phyloP scores from a whole-genome alignment of 2,797 vertebrate species.

The Crypturellus tataupa region DNA sequence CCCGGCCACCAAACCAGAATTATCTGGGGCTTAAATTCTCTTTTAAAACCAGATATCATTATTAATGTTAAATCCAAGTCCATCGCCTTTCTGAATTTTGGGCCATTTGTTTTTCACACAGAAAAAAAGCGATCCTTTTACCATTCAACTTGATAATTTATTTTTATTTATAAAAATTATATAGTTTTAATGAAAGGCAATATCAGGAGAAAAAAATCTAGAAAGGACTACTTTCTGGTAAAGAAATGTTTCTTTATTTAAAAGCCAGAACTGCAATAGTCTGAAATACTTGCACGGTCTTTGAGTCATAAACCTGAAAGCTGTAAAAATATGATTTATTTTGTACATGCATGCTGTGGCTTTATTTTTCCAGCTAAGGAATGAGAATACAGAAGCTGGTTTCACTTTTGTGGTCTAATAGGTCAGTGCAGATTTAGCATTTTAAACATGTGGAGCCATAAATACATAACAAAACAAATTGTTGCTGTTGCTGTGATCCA shows the following conservation, averaged over 20 bases:
- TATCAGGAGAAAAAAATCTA: slow-evolving; percentile 14
- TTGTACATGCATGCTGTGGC: slow-evolving; percentile 38
- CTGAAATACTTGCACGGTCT: slow-evolving; percentile 12
- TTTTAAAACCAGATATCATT: background rate
- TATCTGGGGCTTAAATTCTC: background rate
- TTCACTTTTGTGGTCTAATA: slow-evolving; percentile 64
- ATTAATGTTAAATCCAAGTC: background rate
- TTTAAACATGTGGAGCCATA: slow-evolving; percentile 63
- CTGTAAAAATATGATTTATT: slow-evolving; percentile 61
- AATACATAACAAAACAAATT: slow-evolving; percentile 64
- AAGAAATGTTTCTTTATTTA: slow-evolving; percentile 6
- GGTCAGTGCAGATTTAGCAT: slow-evolving; percentile 65
- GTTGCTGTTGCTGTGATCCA: slow-evolving; percentile 56
- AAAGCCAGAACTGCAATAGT: slow-evolving; percentile 6
- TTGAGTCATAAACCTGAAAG: slow-evolving; percentile 29
- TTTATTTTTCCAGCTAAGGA: slow-evolving; percentile 58
- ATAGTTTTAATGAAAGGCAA: slow-evolving; percentile 16
- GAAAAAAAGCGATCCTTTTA: background rate
- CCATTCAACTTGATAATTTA: background rate
- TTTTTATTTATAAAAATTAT: background rate
- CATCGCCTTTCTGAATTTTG: background rate
- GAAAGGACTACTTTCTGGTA: slow-evolving; percentile 3
- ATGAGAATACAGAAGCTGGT: slow-evolving; percentile 65
- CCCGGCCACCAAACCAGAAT: background rate
- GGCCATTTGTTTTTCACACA: background rate